Base-by-base conservation (phyloP, 2,113 vertebrate genomes). In the Sarotherodon lohbergeri region DNA sequence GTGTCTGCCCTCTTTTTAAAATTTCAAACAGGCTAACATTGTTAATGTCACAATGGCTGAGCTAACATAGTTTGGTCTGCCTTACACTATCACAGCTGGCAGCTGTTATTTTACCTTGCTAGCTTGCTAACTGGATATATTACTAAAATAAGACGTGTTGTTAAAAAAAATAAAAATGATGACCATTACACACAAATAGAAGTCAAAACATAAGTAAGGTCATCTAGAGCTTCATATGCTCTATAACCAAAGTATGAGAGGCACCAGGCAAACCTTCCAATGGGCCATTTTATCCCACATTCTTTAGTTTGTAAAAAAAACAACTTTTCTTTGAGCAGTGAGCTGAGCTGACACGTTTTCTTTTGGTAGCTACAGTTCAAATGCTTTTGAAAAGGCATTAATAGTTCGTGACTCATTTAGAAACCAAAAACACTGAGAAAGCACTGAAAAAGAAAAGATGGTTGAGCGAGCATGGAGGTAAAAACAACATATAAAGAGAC, bases 401-500 rank as follows among this genome's bases (percentile, higher is more conserved):
- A 85, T 68, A 52, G 48, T 80, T 57, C 9, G 41, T 80, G 71
- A 79, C 11, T 50, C 6, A 24, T 88, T 71, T 59, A 57, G 27
- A 76, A 22, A 83, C 14, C 17, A 34, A 76, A 39, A 54, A 54
- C 59, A 41, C 66, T 16, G 68, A 55, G 29, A 76, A 36, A 36
- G 27, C 46, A 78, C 27, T 55, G 41, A 61, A 50, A 32, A 34
- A 29, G 52, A 55, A 56, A 29, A 68, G n/a, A 68, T 13, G 14
- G 79, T 43, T 1, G 6, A 11, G 29, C 6, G 8, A 87, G 41
- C 4, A 36, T 1, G 14, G 10, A 48, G 41, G 24, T 61, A 80
- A 80, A 85, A 73, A 86, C 43, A 78, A 78, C 71, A 50, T 32
- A 80, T 61, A 13, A 57, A 79, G 83, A 81, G 16, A 39, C 48